Evolutionary conservation across 2,113 vertebrate genomes (phyloP).

Genomic region (Dicaeum eximium): DNA sequence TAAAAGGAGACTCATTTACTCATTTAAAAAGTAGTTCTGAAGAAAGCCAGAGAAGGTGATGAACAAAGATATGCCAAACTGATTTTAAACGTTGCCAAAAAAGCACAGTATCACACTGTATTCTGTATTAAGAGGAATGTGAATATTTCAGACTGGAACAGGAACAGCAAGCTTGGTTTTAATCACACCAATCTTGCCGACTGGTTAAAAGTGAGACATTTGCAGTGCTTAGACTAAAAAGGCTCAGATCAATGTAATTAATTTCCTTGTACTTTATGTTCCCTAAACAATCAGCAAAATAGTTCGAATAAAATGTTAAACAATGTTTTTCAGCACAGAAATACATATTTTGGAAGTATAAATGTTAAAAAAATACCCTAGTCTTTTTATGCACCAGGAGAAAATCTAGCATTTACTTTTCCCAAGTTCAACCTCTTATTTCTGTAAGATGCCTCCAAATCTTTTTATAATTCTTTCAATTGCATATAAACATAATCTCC

Average conservation of each 20-base stretch:
- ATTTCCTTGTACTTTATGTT: background rate
- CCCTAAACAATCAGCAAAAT: background rate
- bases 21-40: background rate
- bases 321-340: background rate
- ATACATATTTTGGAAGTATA: background rate
- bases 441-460: slow-evolving; percentile 37
- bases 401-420: background rate
- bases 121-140: background rate
- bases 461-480: slow-evolving; percentile 62
- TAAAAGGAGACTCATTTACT: background rate
- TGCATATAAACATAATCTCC: slow-evolving; percentile 55
- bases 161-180: background rate
- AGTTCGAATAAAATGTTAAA: background rate
- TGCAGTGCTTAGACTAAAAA: background rate
- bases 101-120: background rate
- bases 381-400: background rate
- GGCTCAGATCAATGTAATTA: background rate
- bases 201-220: background rate
- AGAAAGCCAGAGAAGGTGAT: background rate
- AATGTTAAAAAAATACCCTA: background rate
- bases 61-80: background rate
- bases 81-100: background rate
- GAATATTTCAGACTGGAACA: background rate
- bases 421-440: slow-evolving; percentile 6
- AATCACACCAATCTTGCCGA: background rate